These are phyloP conservation scores for Pseudomyrmex sp. DNA, from an alignment of 1,140 invertebrate genomes.

Conservation along the genomic window DNA sequence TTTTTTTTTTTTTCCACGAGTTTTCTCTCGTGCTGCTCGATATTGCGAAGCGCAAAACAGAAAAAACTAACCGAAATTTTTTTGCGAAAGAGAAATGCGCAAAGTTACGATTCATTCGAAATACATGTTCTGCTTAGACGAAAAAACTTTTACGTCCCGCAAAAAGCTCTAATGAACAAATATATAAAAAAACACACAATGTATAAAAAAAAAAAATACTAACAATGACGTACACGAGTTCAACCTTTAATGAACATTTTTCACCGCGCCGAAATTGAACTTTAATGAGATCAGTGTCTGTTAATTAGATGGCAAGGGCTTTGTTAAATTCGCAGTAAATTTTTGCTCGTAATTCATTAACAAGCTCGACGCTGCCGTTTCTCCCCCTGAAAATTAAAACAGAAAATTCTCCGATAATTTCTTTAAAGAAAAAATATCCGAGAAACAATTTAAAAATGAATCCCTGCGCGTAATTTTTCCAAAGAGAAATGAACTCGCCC, in stretches of 20 bases:
- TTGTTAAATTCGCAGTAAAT: not conserved
- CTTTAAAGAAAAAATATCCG: not conserved
- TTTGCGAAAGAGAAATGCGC: not conserved
- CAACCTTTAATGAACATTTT: conserved; percentile 16
- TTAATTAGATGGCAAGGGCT: not conserved
- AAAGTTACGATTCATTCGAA: not conserved
- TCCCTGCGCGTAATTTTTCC: not conserved
- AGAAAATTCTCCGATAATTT: not conserved
- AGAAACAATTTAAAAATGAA: not conserved
- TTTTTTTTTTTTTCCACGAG: not conserved
- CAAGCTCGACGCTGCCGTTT: not conserved
- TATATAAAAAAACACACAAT: not conserved
- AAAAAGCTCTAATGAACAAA: not conserved
- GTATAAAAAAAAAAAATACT: not conserved
- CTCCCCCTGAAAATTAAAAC: not conserved
- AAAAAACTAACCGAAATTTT: not conserved
- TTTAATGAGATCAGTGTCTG: conserved; percentile 15
- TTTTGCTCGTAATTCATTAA: not conserved
- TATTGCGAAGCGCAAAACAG: not conserved
- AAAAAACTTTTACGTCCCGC: not conserved
- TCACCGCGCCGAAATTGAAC: not conserved
- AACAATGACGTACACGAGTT: not conserved
- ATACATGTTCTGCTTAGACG: not conserved
- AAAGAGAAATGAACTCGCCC: not conserved
- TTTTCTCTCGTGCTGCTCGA: not conserved